Base-by-base conservation (phyloP, 2,797 vertebrate genomes). In the Sardinella longiceps region DNA sequence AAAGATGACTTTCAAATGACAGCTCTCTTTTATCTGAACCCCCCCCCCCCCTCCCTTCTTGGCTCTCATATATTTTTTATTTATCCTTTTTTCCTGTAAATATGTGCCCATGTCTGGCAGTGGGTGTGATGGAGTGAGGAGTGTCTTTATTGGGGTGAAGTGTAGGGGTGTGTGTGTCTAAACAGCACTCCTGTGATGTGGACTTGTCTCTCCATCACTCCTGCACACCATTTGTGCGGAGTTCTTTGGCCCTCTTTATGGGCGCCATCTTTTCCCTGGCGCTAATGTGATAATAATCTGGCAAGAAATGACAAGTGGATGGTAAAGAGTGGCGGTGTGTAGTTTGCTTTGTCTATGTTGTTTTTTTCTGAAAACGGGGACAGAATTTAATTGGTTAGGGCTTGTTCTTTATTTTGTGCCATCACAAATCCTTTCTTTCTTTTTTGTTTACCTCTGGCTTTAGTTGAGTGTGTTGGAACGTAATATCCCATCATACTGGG, bases 101-200 rank as follows among this genome's bases (percentile, higher is more conserved):
- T 20, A 53, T 53, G 20, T 53, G 20, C 20, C 4, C 5, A 3
- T 53, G 51, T 53, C 66, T 70, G 66, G 66, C 66, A 70, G 66
- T 70, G 4, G 15, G 33, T 37, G 11, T 18, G 14, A 33, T 70
- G 28, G 30, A 70, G 63, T 70, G 11, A 33, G 30, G 5, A 33
- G 70, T 4, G 28, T 77, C 33, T 77, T 77, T 77, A 37, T 37
- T 39, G 37, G 37, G 70, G 70, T 43, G 70, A 77, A 77, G 39
- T 77, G 37, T 77, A 39, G 37, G 70, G 11, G 37, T 77, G 70
- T 39, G 30, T 77, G 70, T 7, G 30, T n/a, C n/a, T n/a, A n/a
- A n/a, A n/a, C n/a, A n/a, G n/a, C n/a, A n/a, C n/a, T n/a, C n/a
- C 33, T 77, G 20, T 77, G 70, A 77, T 77, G 70, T 77, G 37